Evolutionary conservation across 1,140 invertebrate species (phyloP), one percentile per base, ranked within the genome.

Genomic region (Leptonema lineaticorne): DNA sequence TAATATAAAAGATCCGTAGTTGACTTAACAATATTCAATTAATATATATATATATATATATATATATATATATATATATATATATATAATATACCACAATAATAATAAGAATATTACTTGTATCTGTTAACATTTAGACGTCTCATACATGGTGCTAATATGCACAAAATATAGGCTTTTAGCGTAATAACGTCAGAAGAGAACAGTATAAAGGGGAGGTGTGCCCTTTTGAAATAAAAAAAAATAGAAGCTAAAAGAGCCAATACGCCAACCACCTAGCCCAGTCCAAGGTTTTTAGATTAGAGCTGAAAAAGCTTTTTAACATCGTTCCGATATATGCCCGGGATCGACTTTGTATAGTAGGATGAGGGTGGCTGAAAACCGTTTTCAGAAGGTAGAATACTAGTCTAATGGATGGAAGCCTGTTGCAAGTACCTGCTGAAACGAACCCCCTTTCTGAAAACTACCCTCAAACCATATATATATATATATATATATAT

Each of bases 101-200:
- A n/a, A n/a, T n/a, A n/a, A n/a, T n/a, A n/a, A n/a, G n/a, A n/a
- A n/a, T n/a, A n/a, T n/a, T n/a, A n/a, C n/a, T n/a, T n/a, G n/a
- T n/a, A n/a, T n/a, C n/a, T n/a, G n/a, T n/a, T n/a, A n/a, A n/a
- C n/a, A n/a, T n/a, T n/a, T n/a, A n/a, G n/a, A n/a, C n/a, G n/a
- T n/a, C 37, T 41, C 37, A 16, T 41, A 16, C 16, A 11, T 1
- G 16, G 37, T 11, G 48, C 20, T 57, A 33, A 33, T 30, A 22
- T 59, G 16, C 22, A 27, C 46, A 46, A 50, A 63, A 63, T 69
- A 20, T 50, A 45, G 67, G 68, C 68, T 69, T 69, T 69, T 69
- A 69, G 26, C 50, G 57, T 69, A 69, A 69, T 69, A 53, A 64
- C 48, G 48, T 57, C 16, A 63, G 30, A 33, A 33, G 11, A n/a